phyloP scores from a whole-genome alignment of 2,888 invertebrate species.

The Epinotia brunnichana region DNA sequence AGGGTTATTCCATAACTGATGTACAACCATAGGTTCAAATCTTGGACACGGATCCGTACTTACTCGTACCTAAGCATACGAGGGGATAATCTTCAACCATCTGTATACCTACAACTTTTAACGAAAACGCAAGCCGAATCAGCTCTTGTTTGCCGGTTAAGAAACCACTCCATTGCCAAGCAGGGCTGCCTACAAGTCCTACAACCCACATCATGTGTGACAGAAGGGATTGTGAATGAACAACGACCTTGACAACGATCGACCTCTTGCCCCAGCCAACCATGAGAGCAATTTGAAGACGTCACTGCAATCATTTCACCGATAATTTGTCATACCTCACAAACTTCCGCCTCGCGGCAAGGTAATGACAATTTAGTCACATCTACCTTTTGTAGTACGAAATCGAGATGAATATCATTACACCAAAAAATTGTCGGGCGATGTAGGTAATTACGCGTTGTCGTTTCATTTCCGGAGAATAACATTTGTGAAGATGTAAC shows the following conservation, averaged over 20 bases:
- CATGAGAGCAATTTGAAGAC: slow-evolving; percentile 63
- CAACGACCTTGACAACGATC: slow-evolving; percentile 56
- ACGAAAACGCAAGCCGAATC: too few species aligned
- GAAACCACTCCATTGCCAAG: too few species aligned
- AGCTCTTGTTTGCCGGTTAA: too few species aligned
- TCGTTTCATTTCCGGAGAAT: slow-evolving; percentile 31
- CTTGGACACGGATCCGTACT: too few species aligned
- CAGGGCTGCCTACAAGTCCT: too few species aligned
- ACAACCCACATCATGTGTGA: neutral
- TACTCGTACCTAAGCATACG: too few species aligned
- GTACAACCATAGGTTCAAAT: too few species aligned
- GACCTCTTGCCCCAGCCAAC: slow-evolving; percentile 65
- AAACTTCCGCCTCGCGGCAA: slow-evolving; percentile 42
- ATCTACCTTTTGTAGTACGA: slow-evolving; percentile 4
- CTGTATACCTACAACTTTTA: too few species aligned
- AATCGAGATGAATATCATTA: slow-evolving; percentile 35
- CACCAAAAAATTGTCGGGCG: slow-evolving; percentile 8
- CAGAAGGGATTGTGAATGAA: slow-evolving; percentile 44
- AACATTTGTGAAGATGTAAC: slow-evolving; percentile 8
- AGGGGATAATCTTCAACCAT: too few species aligned
- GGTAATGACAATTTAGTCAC: slow-evolving; percentile 37
- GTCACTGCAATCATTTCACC: slow-evolving; percentile 69
- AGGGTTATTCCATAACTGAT: too few species aligned
- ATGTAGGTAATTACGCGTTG: slow-evolving; percentile 16
- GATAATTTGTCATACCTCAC: slow-evolving; percentile 57